These are phyloP conservation scores for Tretioscincus oriximinensis DNA, from an alignment of 2,113 vertebrate species.

Conservation along the genomic window DNA sequence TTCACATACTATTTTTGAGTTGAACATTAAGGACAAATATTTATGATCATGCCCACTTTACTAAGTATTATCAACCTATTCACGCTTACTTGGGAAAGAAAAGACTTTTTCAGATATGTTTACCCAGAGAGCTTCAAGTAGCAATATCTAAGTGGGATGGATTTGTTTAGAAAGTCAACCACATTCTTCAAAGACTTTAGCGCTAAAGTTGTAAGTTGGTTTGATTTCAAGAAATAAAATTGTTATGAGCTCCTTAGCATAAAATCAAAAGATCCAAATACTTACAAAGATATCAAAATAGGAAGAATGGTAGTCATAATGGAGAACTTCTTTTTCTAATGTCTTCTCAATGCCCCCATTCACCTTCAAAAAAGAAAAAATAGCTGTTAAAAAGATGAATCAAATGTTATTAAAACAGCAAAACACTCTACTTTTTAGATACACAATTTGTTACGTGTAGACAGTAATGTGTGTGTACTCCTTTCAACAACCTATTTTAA, in stretches of 20 bases:
- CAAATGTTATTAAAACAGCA: not conserved
- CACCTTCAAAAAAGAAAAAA: conserved; percentile 74
- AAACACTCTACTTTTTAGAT: not conserved
- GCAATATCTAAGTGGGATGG: not conserved
- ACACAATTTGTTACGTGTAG: not conserved
- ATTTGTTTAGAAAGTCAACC: not conserved
- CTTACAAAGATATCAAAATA: conserved; percentile 99
- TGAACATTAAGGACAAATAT: not conserved
- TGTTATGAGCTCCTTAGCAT: not conserved
- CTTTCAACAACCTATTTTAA: not conserved
- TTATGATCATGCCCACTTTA: not conserved
- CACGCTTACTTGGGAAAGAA: not conserved
- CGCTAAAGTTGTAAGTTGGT: not conserved
- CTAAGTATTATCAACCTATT: not conserved
- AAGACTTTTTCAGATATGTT: not conserved
- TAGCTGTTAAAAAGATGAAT: conserved; percentile 2
- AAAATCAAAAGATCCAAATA: conserved; percentile 6
- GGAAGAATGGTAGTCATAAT: conserved; percentile 90
- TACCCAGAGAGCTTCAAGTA: not conserved
- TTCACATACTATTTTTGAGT: not conserved
- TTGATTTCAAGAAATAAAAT: not conserved
- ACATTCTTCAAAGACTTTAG: not conserved
- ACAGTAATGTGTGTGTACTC: not conserved
- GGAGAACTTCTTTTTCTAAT: conserved; percentile 86
- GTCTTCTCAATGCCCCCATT: conserved; percentile 85